Evolutionary conservation across 2,888 invertebrate species (phyloP), one percentile per base, ranked within the genome.

Genomic region (Archips xylosteana): DNA sequence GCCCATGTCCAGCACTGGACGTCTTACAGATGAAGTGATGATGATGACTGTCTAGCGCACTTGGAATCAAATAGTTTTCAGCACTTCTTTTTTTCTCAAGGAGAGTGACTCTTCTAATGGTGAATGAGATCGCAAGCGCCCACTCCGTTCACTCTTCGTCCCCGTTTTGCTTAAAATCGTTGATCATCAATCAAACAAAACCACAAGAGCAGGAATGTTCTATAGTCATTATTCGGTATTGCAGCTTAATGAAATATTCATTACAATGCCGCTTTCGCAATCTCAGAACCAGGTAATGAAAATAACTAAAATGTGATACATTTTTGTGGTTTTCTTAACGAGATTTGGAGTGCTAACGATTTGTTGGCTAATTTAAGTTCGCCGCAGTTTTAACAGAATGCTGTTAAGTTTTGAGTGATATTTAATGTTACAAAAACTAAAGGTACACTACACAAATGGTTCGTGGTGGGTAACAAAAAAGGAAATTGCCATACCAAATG

Each of bases 181-280:
- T 23, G 1, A 23, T 23, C 23, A 23, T 23, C 23, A 23, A 23
- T 23, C 23, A 23, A 23, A 23, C 23, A 23, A 23, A 23, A 23
- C 23, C 23, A 23, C 23, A 23, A 23, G 23, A 23, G 23, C 23
- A 23, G 32, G 57, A 57, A 57, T 57, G 32, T 57, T 54, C 1
- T 57, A 2, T 9, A 32, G 32, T 12, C 57, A 57, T 23, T 13
- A 54, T 63, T 34, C 49, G 45, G 63, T 64, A 64, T 64, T 64
- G 59, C 36, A 59, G 64, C 15, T 23, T 64, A 71, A 71, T 59
- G 34, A 13, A 39, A 47, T 59, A 65, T 59, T 49, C 47, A 64
- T 71, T 71, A 64, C 64, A 6, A 36, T 64, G 63, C 36, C 5
- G 57, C 64, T 59, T 71, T 71, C 64, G 63, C 70, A 64, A 71